phyloP scores from a whole-genome alignment of 2,888 invertebrate genomes.

The Melanophora roralis region DNA sequence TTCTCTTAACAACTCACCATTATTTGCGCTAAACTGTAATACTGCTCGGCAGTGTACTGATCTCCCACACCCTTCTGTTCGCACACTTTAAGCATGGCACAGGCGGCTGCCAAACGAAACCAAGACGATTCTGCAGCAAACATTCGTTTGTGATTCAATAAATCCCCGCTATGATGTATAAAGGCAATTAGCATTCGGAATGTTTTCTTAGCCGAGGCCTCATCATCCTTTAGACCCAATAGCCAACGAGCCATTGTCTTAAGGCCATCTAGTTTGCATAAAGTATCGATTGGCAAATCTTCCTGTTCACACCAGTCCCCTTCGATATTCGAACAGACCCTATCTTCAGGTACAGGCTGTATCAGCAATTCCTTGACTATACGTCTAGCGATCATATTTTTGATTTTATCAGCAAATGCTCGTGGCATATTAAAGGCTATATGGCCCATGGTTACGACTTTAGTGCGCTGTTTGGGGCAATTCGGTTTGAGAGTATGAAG shows the following conservation, averaged over 20 bases:
- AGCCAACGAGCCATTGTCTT: conserved; percentile 98
- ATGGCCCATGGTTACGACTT: conserved; percentile 96
- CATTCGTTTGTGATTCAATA: conserved; percentile 84
- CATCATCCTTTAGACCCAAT: conserved; percentile 91
- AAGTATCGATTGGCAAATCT: conserved; percentile 91
- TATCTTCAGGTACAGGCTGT: conserved; percentile 83
- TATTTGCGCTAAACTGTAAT: conserved; percentile 93
- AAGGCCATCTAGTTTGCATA: conserved; percentile 94
- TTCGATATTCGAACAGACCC: conserved; percentile 72
- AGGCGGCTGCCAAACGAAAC: conserved; percentile 93
- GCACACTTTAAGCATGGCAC: conserved; percentile 97
- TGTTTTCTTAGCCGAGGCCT: conserved; percentile 93
- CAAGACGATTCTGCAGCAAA: conserved; percentile 95
- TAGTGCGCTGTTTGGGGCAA: conserved; percentile 91
- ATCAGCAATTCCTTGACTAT: conserved; percentile 97
- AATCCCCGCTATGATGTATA: conserved; percentile 93
- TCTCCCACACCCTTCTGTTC: conserved; percentile 98
- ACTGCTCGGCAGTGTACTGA: conserved; percentile 95
- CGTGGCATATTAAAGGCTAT: conserved; percentile 95
- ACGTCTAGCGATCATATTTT: conserved; percentile 95
- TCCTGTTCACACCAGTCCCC: conserved; percentile 89
- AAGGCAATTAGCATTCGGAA: conserved; percentile 96
- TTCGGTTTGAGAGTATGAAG: conserved; percentile 86
- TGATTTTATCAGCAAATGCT: conserved; percentile 92
- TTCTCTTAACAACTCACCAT: conserved; percentile 81